Conservation (phyloP, 2,888 invertebrate genomes). For the Embidobia sp. region DNA sequence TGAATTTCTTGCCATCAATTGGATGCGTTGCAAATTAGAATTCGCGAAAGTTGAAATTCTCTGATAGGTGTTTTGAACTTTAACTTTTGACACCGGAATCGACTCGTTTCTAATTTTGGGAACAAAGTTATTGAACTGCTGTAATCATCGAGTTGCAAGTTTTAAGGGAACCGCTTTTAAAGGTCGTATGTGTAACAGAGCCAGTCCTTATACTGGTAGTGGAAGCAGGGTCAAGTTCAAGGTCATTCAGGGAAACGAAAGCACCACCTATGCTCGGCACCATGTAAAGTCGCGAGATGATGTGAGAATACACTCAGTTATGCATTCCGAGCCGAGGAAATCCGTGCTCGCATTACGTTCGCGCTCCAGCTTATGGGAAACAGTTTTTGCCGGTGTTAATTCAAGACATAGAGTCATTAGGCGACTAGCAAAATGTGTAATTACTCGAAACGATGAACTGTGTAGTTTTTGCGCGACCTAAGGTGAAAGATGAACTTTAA, state of each 20-base stretch:
- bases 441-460: neutral
- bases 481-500: slow-evolving; percentile 10
- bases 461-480: slow-evolving; percentile 1
- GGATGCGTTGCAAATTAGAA: neutral
- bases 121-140: neutral
- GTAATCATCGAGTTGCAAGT: neutral
- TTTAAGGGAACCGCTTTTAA: neutral
- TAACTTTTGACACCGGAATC: neutral
- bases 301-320: slow-evolving; percentile 28
- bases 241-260: slow-evolving; percentile 66
- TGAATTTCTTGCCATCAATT: neutral
- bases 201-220: slow-evolving; percentile 20
- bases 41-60: slow-evolving; percentile 8
- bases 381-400: slow-evolving; percentile 28
- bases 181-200: slow-evolving; percentile 7
- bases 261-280: slow-evolving; percentile 34
- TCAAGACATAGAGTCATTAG: slow-evolving; percentile 20
- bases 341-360: neutral
- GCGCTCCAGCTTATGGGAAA: slow-evolving; percentile 14
- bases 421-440: slow-evolving; percentile 8
- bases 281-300: slow-evolving; percentile 15
- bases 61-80: neutral
- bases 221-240: slow-evolving; percentile 64
- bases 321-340: slow-evolving; percentile 14
- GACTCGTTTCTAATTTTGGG: neutral